Percentiles rank a stretch among this genome's conserved stretches.
phyloP scores from a whole-genome alignment of 2,113 vertebrate genomes.

The Oreocharis arfaki region DNA sequence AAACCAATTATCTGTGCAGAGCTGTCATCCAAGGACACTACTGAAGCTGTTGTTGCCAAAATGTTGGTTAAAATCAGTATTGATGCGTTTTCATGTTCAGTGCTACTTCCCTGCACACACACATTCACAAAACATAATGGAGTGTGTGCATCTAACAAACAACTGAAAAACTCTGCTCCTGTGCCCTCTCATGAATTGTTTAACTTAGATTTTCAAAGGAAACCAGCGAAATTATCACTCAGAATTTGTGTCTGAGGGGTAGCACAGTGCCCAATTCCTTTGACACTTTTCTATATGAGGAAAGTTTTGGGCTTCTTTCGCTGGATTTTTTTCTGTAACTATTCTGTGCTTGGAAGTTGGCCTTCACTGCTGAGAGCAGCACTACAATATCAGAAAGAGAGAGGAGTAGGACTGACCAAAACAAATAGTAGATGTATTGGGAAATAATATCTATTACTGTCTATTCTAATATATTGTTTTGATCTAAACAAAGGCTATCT shows the following conservation, averaged over 20 bases:
- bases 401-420: not conserved
- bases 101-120: not conserved
- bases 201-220: not conserved
- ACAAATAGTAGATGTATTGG: not conserved
- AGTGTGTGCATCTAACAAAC: not conserved
- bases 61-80: not conserved
- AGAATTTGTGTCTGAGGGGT: not conserved
- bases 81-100: not conserved
- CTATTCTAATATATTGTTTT: not conserved
- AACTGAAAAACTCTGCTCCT: not conserved
- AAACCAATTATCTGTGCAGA: conserved; percentile 40
- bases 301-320: not conserved
- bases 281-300: not conserved
- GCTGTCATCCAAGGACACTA: conserved; percentile 14
- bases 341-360: not conserved
- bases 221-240: not conserved
- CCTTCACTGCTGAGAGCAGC: not conserved
- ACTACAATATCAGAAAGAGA: not conserved
- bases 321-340: not conserved
- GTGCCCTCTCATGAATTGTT: not conserved
- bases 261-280: not conserved
- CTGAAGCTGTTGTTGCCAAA: not conserved
- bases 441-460: not conserved
- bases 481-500: not conserved
- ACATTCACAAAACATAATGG: not conserved